Base-by-base conservation (phyloP, 2,113 vertebrate species). In the Heliornis fulica region DNA sequence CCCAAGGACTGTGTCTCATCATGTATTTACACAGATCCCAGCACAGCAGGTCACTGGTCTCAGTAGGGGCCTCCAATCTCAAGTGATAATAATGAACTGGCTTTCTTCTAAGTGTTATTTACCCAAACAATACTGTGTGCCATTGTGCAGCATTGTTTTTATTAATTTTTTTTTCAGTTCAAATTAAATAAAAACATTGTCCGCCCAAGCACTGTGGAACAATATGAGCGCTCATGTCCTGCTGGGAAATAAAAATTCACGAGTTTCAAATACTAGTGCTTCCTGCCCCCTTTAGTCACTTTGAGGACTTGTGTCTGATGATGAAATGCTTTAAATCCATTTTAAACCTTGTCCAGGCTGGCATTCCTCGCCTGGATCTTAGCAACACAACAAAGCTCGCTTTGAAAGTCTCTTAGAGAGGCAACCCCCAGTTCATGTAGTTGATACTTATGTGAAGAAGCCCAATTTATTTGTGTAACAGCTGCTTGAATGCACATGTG, bases 341-440 rank as follows among this genome's bases (percentile, higher is more conserved):
- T 94, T 96, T 83, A 94, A 90, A 96, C 76, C 86, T 96, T 89
- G 94, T 95, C 92, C 8, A 0, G 43, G 61, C 86, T 92, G 72
- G 61, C 94, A 94, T 96, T 96, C 94, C 79, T 76, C 87, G 43
- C 59, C 72, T 87, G 86, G 64, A 72, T 92, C 93, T 95, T 96
- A 95, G 96, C 95, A 96, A 96, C 96, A 75, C 65, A 87, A 96
- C 90, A 96, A 97, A 92, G 85, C 76, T 94, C 45, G 86, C 92
- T 89, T 93, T 96, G 76, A 91, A 91, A 88, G 41, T 84, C 77
- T 89, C 43, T 70, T 78, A 68, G 34, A 84, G 87, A 74, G 51
- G 88, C 83, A 84, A 23, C 31, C 75, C 82, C 43, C 64, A 59
- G 57, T 90, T 90, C 83, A 32, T 65, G 80, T 70, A 68, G 92